Evolutionary conservation across 2,888 invertebrate species (phyloP), one percentile per base, ranked within the genome.

Genomic region (Sarcophaga caerulescens): DNA sequence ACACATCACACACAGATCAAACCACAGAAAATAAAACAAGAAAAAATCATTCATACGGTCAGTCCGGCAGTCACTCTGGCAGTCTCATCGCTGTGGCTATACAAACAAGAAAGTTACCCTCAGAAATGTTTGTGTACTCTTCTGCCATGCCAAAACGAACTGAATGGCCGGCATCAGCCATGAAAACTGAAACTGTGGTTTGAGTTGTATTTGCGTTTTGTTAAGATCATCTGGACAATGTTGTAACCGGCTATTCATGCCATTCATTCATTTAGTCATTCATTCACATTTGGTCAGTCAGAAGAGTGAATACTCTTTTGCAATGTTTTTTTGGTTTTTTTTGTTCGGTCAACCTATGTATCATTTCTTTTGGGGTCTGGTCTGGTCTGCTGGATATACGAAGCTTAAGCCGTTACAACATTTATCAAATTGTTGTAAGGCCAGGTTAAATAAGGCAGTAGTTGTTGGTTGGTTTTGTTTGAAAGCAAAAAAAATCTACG

Each of bases 1-100:
- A 89, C 89, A 89, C 90, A 91, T 91, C 91, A 91, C 89, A 91
- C 89, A 88, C 81, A 81, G 84, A 70, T 23, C 65, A 81, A 69
- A 23, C 70, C 62, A 80, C 59, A 66, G 65, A 45, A 14, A 75
- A 68, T 25, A 52, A 23, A 82, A 17, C 44, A 65, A 79, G 35
- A 1, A 68, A 69, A 69, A 70, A 52, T 76, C 35, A 73, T 69
- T 63, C 76, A 52, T n/a, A 21, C 68, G 75, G 63, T 78, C 25
- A 65, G 45, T 62, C 75, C 66, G 77, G 44, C 77, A 82, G 65
- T 77, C 71, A 73, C 66, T 47, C 65, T 71, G 77, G 47, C 77
- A 82, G 71, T 77, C 66, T 66, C 66, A 82, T 66, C 35, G 77
- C 60, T 66, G 77, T 44, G 45, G 47, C 25, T 59, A 82, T 47